Evolutionary conservation across 2,113 vertebrate species (phyloP).

Genomic region (Hippopotamus amphibius): DNA sequence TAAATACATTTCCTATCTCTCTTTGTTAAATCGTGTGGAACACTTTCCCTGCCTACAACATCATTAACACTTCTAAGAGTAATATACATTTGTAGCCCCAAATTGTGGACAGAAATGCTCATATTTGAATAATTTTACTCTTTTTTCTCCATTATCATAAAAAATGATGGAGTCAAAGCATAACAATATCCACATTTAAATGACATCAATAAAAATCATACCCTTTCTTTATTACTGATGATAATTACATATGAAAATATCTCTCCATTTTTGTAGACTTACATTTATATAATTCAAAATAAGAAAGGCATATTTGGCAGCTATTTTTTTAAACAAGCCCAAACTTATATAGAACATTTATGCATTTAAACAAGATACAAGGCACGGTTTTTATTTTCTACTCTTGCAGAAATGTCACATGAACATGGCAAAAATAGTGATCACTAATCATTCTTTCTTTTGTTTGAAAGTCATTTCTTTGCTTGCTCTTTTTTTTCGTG

Average conservation of each 20-base stretch:
- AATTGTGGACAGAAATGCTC: slow-evolving; percentile 17
- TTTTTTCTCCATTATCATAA: slow-evolving; percentile 59
- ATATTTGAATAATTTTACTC: slow-evolving; percentile 34
- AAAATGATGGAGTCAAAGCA: slow-evolving; percentile 59
- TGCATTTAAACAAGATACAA: slow-evolving; percentile 26
- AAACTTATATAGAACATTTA: not conserved
- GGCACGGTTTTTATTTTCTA: not conserved
- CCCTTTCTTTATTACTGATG: slow-evolving; percentile 63
- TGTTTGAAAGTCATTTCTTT: not conserved
- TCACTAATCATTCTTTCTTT: not conserved
- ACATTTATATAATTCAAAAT: slow-evolving; percentile 67
- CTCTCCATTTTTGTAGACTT: slow-evolving; percentile 48
- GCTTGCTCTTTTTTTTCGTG: not conserved
- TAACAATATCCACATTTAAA: slow-evolving; percentile 67
- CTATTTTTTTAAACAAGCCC: slow-evolving; percentile 58
- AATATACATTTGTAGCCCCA: slow-evolving; percentile 25
- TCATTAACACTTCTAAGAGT: slow-evolving; percentile 36
- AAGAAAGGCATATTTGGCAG: slow-evolving; percentile 40
- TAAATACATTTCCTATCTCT: slow-evolving; percentile 30
- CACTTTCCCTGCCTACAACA: not conserved
- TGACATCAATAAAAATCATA: slow-evolving; percentile 65
- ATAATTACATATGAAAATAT: slow-evolving; percentile 69
- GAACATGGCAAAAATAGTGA: slow-evolving; percentile 13
- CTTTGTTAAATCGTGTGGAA: slow-evolving; percentile 57
- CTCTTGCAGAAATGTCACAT: not conserved